Base-by-base conservation (phyloP, 2,888 invertebrate species). In the Plagiodera versicolora region DNA sequence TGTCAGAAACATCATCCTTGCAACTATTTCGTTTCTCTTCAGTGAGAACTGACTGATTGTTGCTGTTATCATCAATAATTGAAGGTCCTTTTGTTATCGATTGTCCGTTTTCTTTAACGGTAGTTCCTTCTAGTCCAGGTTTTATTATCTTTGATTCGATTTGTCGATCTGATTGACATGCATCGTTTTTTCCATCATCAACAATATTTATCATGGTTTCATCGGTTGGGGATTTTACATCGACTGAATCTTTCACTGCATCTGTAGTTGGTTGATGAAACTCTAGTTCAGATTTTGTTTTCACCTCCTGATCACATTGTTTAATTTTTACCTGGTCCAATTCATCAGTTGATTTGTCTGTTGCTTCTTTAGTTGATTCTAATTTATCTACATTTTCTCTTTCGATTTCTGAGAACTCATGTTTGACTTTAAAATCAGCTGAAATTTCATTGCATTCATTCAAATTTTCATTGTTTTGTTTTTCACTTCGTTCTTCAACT, bases 401-500 rank as follows among this genome's bases (percentile, higher is more conserved):
- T 24, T 24, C 24, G 4, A 3, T 24, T 5, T 24, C n/a, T n/a
- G n/a, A n/a, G n/a, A n/a, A n/a, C n/a, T n/a, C n/a, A n/a, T n/a
- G n/a, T n/a, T n/a, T n/a, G n/a, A n/a, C n/a, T n/a, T n/a, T n/a
- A n/a, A n/a, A n/a, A 24, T 24, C 24, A 5, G 24, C 24, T 24
- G 24, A 24, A 24, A 5, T 28, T 10, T 32, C 17, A n/a, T 28
- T 45, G 49, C 49, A 10, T 46, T 24, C 28, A 2, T 4, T 48
- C 30, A n/a, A n/a, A n/a, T n/a, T n/a, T n/a, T n/a, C n/a, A n/a
- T n/a, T n/a, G n/a, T 49, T 53, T 32, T 56, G 20, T 30, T 46
- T 16, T 50, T 44, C 53, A 17, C 11, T 53, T 24, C 56, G 46
- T 48, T 52, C 56, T 30, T 52, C 49, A 32, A 3, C 45, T 49